Conservation (phyloP, 2,797 vertebrate species). For the Oceanodroma leucorhoa region DNA sequence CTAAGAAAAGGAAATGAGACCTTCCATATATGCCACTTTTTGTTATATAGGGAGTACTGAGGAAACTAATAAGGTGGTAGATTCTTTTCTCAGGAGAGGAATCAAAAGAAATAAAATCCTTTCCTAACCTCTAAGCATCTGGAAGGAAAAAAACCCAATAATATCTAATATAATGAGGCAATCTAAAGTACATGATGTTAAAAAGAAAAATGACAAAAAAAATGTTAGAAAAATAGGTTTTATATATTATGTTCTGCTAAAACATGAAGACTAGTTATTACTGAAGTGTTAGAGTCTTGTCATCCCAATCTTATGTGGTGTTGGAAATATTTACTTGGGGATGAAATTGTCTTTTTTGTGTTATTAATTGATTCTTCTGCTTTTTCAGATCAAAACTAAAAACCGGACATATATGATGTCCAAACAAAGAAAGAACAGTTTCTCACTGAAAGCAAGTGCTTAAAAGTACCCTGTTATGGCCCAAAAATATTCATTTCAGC, state of each 20-base stretch:
- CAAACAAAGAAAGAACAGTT: not conserved
- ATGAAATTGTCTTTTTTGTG: not conserved
- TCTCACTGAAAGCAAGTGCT: not conserved
- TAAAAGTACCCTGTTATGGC: not conserved
- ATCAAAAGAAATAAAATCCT: slow-evolving; percentile 5
- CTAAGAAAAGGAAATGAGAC: not conserved
- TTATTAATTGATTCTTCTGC: not conserved
- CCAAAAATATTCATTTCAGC: not conserved
- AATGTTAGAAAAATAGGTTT: not conserved
- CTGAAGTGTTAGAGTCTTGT: not conserved
- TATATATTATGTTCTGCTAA: not conserved
- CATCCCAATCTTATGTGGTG: not conserved
- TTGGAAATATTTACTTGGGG: not conserved
- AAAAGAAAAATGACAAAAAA: not conserved
- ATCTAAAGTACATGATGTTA: not conserved
- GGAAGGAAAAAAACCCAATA: not conserved
- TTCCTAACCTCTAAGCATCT: not conserved
- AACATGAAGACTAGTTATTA: not conserved
- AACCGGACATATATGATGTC: not conserved
- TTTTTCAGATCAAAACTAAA: not conserved
- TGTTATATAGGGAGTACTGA: not conserved
- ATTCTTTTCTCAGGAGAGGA: not conserved
- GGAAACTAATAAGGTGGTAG: not conserved
- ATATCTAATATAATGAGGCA: not conserved
- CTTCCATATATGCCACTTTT: not conserved